Conservation (phyloP, 2,113 vertebrate genomes). For the Pseudois nayaur region DNA sequence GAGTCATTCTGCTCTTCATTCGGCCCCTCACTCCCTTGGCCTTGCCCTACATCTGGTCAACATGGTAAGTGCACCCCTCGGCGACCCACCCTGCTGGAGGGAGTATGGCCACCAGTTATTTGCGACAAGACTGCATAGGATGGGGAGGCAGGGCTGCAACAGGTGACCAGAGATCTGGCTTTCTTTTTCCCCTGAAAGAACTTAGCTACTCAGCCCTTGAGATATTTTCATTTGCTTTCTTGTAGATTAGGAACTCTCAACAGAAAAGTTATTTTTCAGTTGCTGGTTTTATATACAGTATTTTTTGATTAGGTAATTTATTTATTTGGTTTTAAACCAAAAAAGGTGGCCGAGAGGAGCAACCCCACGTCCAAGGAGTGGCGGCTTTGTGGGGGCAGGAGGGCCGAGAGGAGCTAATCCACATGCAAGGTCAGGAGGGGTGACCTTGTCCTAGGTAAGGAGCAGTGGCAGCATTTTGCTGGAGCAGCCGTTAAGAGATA, state of each 20-base stretch:
- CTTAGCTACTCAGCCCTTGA: neutral
- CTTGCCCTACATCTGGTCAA: neutral
- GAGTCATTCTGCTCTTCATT: neutral
- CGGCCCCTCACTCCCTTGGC: neutral
- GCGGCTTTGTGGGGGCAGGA: accelerated
- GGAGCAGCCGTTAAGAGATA: no score
- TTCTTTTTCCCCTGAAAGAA: neutral
- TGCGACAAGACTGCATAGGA: neutral
- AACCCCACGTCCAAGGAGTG: no score
- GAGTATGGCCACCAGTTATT: neutral
- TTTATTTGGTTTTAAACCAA: neutral
- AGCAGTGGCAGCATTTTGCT: no score
- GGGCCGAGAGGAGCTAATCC: no score
- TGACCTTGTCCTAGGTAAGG: no score
- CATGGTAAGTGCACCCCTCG: neutral
- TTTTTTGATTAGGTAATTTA: neutral
- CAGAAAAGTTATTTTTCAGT: neutral
- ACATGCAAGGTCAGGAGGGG: no score
- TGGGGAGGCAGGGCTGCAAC: neutral
- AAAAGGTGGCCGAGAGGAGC: no score
- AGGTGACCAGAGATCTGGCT: neutral
- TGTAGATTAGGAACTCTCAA: neutral
- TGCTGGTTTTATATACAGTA: neutral
- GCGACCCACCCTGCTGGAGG: neutral
- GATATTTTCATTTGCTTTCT: neutral